Percentiles rank a stretch among this genome's conserved stretches.
phyloP scores from a whole-genome alignment of 1,140 invertebrate genomes.

The Pogonognathellus flavescens region DNA sequence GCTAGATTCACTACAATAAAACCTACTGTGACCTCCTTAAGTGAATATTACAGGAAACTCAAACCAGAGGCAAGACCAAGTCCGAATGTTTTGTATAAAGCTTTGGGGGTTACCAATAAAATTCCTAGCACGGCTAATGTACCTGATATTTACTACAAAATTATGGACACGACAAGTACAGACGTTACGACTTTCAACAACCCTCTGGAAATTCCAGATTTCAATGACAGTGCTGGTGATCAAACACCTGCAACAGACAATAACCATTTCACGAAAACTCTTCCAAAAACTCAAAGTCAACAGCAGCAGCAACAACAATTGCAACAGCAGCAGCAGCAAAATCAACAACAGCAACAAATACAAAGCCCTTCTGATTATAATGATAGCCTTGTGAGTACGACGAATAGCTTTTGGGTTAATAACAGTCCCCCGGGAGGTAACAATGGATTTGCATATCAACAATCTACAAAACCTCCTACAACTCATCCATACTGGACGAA shows the following conservation, averaged over 20 bases:
- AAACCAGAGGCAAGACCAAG: slow-evolving; percentile 12
- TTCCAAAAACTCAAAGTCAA: not conserved
- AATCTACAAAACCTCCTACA: not conserved
- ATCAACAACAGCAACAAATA: not conserved
- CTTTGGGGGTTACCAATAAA: slow-evolving; percentile 16
- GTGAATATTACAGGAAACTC: slow-evolving; percentile 16
- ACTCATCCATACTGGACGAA: slow-evolving; percentile 31
- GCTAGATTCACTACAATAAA: slow-evolving; percentile 8
- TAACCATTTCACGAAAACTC: not conserved
- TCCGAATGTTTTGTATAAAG: slow-evolving; percentile 45
- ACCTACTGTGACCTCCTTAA: not conserved
- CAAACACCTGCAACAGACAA: not conserved
- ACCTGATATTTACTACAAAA: slow-evolving; percentile 54
- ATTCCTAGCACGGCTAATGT: slow-evolving; percentile 54
- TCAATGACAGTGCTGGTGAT: slow-evolving; percentile 10
- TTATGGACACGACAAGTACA: slow-evolving; percentile 45
- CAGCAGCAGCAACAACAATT: not conserved
- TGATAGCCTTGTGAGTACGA: slow-evolving; percentile 25
- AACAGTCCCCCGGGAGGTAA: not conserved
- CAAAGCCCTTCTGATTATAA: not conserved
- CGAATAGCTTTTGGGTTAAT: slow-evolving; percentile 29
- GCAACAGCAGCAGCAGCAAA: not conserved
- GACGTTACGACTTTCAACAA: slow-evolving; percentile 27
- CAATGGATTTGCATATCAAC: not conserved
- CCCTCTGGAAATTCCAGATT: slow-evolving; percentile 1